Conservation (phyloP, 2,888 invertebrate species). For the Mechanitis mazaeus region DNA sequence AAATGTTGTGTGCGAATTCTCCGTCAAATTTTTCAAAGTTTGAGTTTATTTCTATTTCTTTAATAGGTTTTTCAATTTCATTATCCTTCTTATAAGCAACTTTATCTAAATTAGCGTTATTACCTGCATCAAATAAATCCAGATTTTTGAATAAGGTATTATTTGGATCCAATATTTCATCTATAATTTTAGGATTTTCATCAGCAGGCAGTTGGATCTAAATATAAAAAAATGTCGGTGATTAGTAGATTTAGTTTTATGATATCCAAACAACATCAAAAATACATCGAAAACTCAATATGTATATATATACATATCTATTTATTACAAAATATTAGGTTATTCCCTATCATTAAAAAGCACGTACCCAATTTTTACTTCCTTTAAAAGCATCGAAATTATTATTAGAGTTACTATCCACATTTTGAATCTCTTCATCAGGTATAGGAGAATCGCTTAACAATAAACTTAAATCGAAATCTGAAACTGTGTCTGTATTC, state of each 20-base stretch:
- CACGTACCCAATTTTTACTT: neutral
- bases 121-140: neutral
- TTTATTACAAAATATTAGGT: too few relatives aligned
- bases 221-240: neutral
- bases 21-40: too few relatives aligned
- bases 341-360: neutral
- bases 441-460: neutral
- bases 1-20: too few relatives aligned
- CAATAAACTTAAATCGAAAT: slow-evolving; percentile 1
- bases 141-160: neutral
- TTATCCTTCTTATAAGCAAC: neutral
- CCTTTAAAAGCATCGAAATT: neutral
- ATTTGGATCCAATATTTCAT: neutral
- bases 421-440: neutral
- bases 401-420: neutral
- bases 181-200: neutral
- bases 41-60: neutral
- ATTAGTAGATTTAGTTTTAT: neutral
- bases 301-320: too few relatives aligned
- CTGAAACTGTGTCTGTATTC: neutral
- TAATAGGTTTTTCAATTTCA: neutral
- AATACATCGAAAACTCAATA: too few relatives aligned
- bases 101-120: neutral
- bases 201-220: neutral
- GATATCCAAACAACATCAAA: neutral